Evolutionary conservation across 1,140 invertebrate species (phyloP).

Genomic region (Drosophila melanica): DNA sequence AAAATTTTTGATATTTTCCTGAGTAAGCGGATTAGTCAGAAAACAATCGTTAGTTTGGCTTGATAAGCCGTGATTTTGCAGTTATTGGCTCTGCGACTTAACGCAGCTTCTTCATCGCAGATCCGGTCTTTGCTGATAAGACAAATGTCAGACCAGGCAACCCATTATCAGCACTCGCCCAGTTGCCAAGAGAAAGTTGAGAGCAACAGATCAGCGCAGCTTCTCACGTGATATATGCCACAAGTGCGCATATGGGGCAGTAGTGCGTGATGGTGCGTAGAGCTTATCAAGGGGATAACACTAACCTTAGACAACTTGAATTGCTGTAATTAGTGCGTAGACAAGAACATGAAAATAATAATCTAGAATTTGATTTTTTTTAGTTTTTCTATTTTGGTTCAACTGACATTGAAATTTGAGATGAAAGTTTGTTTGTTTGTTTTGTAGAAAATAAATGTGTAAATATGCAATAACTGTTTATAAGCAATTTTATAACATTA

Average conservation of each 20-base stretch:
- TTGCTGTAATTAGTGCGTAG: slow-evolving; percentile 45
- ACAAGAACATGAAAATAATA: slow-evolving; percentile 17
- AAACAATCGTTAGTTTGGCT: slow-evolving; percentile 14
- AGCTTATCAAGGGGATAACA: slow-evolving; percentile 27
- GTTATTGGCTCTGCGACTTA: slow-evolving; percentile 37
- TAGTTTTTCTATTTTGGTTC: not conserved
- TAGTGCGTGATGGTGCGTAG: slow-evolving; percentile 67
- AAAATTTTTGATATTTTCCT: not conserved
- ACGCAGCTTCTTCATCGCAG: slow-evolving; percentile 12
- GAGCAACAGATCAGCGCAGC: not conserved
- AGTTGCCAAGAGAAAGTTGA: slow-evolving; percentile 40
- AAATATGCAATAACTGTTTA: too few species aligned
- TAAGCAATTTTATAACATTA: too few species aligned
- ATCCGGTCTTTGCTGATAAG: slow-evolving; percentile 58
- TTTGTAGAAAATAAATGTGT: too few species aligned
- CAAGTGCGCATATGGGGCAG: slow-evolving; percentile 50
- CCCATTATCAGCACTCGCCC: slow-evolving; percentile 44
- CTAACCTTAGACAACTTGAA: slow-evolving; percentile 64
- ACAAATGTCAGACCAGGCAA: slow-evolving; percentile 28
- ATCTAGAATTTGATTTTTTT: not conserved
- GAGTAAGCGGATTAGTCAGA: slow-evolving; percentile 61
- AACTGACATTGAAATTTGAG: not conserved
- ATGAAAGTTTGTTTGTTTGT: too few species aligned
- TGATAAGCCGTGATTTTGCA: slow-evolving; percentile 45
- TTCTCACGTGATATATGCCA: slow-evolving; percentile 20